Percentiles rank a stretch among this genome's conserved stretches.
Evolutionary conservation across 1,140 invertebrate genomes (phyloP).

Genomic region (Lutraria rhynchaena): DNA sequence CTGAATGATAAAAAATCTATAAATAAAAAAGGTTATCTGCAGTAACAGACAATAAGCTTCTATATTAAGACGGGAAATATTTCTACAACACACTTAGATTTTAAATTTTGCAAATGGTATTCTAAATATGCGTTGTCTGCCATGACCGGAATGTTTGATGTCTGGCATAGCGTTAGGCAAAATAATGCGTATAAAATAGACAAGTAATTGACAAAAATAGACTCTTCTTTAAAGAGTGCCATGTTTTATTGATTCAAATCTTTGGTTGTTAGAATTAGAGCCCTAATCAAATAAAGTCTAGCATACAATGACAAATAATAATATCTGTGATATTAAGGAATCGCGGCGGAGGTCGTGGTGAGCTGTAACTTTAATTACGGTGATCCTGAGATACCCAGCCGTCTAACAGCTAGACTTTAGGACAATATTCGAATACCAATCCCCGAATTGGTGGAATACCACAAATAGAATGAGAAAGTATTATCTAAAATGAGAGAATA

Average conservation of each 20-base stretch:
- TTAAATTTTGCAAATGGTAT: no score
- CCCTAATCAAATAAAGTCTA: conserved; percentile 12
- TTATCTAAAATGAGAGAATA: conserved; percentile 18
- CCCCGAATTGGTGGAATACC: conserved; percentile 14
- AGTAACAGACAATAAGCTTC: no score
- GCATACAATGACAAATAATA: neutral
- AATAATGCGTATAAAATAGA: neutral
- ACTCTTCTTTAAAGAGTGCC: no score
- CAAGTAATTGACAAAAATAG: neutral
- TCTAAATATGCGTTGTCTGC: no score
- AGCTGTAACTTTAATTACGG: neutral
- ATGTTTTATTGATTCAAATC: neutral
- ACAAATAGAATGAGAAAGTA: neutral
- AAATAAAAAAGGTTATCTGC: no score
- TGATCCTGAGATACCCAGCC: no score
- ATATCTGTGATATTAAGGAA: neutral
- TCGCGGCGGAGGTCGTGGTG: neutral
- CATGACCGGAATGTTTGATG: no score
- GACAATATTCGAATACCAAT: conserved; percentile 10
- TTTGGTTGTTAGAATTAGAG: neutral
- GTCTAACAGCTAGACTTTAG: no score
- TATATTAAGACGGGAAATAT: no score
- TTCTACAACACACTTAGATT: no score
- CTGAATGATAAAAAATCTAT: no score
- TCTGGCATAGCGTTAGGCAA: no score